A percentile compares a stretch with the other conserved stretches of the same genome.
Evolutionary conservation across 2,113 vertebrate genomes (phyloP).

Genomic region (Pithys albifrons): DNA sequence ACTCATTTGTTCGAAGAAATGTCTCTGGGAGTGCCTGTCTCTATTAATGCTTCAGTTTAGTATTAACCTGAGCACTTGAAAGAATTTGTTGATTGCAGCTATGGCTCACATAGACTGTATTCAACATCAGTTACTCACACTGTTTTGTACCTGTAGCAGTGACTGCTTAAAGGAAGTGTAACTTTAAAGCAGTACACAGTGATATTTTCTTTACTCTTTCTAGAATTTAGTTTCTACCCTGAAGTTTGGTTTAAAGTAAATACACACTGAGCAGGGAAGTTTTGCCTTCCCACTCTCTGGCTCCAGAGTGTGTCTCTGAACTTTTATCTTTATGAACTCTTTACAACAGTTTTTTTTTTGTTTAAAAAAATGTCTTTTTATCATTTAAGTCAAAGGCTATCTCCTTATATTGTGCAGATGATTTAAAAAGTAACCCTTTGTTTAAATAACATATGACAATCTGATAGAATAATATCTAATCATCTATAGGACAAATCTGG

Average conservation of each 20-base stretch:
- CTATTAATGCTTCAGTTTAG: constrained; percentile 22
- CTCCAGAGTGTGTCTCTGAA: background rate
- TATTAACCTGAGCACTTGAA: constrained; percentile 30
- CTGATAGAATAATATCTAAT: background rate
- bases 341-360: background rate
- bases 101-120: background rate
- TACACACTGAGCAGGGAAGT: background rate
- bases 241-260: constrained; percentile 54
- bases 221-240: constrained; percentile 9
- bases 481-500: background rate
- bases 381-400: background rate
- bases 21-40: constrained; percentile 37
- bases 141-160: background rate
- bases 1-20: constrained; percentile 45
- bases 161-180: background rate
- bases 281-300: constrained; percentile 1
- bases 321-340: constrained; percentile 24
- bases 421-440: background rate
- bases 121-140: background rate
- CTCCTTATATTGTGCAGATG: background rate
- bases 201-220: constrained; percentile 27
- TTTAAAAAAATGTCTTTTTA: background rate
- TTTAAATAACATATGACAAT: background rate
- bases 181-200: background rate
- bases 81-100: constrained; percentile 8